A percentile compares a stretch with the other conserved stretches of the same genome.
phyloP scores from a whole-genome alignment of 2,797 vertebrate species.

The Heterohyrax brucei region DNA sequence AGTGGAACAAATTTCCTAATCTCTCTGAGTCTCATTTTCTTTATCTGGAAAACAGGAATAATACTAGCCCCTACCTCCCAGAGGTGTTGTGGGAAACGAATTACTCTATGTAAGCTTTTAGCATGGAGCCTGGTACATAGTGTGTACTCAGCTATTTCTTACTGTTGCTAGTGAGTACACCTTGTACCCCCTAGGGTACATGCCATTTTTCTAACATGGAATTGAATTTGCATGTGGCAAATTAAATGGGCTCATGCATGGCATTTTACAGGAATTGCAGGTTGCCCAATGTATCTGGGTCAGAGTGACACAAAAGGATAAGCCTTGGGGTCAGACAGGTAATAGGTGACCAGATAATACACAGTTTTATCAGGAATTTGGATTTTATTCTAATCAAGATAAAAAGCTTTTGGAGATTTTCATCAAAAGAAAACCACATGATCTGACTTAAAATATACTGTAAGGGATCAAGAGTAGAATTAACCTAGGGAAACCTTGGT shows the following conservation, averaged over 20 bases:
- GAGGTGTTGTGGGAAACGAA: neutral
- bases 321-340: neutral
- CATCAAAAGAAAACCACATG: slow-evolving; percentile 11
- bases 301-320: neutral
- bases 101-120: neutral
- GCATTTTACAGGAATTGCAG: neutral
- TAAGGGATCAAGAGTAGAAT: neutral
- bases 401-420: neutral
- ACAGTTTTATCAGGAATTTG: neutral
- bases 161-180: neutral
- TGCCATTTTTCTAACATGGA: too few species aligned
- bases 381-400: slow-evolving; percentile 15
- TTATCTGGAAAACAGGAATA: too few species aligned
- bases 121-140: neutral
- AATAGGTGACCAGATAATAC: neutral
- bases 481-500: neutral
- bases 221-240: too few species aligned
- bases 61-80: too few species aligned
- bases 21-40: too few species aligned
- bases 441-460: neutral
- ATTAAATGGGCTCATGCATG: neutral
- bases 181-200: too few species aligned
- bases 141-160: neutral
- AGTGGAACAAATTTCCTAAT: too few species aligned
- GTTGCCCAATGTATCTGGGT: neutral